Base-by-base conservation (phyloP, 2,113 vertebrate species). In the Formicarius rufipectus region DNA sequence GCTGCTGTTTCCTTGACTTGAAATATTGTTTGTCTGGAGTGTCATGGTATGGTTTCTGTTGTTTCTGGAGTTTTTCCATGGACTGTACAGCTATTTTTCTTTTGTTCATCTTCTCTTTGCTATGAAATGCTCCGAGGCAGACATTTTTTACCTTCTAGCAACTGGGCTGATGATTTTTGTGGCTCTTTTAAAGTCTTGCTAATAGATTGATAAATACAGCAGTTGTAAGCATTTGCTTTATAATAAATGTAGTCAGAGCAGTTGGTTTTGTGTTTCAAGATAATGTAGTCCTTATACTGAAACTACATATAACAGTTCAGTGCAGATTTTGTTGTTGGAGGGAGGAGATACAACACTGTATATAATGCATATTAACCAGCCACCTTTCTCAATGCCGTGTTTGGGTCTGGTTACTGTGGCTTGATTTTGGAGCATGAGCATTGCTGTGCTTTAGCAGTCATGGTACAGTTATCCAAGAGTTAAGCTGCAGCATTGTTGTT, bases 61-160 rank as follows among this genome's bases (percentile, higher is more conserved):
- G 16, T 53, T 85, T 69, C 33, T 69, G 59, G 45, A 78, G 25
- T 55, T 53, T 50, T 60, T 71, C 78, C 14, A 2, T 59, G 52
- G 73, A 39, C n/a, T 31, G 3, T 56, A 31, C 8, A 39, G 25
- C 60, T 92, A 31, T 20, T 80, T 90, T 68, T 42, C 37, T 4
- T 55, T 35, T 87, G 25, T 67, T 69, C 17, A 19, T 89, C 28
- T 44, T 69, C 27, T 52, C 3, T n/a, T 67, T 75, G n/a, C 73
- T 87, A 0, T 47, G 53, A 68, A 72, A 5, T 91, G 66, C 24
- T 40, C 31, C 0, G 0, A 22, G n/a, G 35, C 40, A 72, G 33
- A 59, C 13, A 8, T 79, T 75, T 50, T 75, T 11, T 6, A 49
- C 42, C 47, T 89, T 68, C 10, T 64, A 66, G 76, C 28, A 86